Evolutionary conservation across 64 coral and sea anemone species (phyloP).

Genomic region (Exaiptasia diaphana): DNA sequence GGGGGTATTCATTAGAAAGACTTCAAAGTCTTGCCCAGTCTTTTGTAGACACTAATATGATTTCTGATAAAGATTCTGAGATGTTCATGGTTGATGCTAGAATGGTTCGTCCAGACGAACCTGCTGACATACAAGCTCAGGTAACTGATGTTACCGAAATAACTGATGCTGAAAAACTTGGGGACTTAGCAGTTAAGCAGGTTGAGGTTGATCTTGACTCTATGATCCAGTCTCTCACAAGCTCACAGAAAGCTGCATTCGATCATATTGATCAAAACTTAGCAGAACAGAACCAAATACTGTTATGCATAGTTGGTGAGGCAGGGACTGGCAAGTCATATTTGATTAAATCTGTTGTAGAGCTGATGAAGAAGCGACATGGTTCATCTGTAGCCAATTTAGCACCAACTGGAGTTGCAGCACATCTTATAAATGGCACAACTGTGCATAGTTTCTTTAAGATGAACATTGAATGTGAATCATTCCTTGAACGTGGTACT

Average conservation of each 20-base stretch:
- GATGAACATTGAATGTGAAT: background rate
- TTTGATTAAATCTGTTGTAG: background rate
- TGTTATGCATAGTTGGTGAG: background rate
- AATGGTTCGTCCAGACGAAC: too few relatives aligned
- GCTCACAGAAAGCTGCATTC: background rate
- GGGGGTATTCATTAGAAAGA: background rate
- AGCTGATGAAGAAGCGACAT: background rate
- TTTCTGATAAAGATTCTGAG: too few relatives aligned
- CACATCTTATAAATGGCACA: background rate
- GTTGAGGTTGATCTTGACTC: background rate
- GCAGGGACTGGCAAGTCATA: background rate
- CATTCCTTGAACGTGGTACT: background rate
- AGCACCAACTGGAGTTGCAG: background rate
- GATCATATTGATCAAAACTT: background rate
- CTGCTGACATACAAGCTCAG: too few relatives aligned
- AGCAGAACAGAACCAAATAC: background rate
- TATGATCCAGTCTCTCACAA: background rate
- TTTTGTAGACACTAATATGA: too few relatives aligned
- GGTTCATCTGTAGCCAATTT: background rate
- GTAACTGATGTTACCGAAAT: too few relatives aligned
- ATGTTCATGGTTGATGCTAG: too few relatives aligned
- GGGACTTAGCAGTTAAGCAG: background rate
- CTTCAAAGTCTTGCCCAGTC: background rate
- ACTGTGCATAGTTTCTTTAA: background rate
- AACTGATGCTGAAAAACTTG: background rate